Conservation (phyloP, 2,888 invertebrate species). For the Euzetes globulus region DNA sequence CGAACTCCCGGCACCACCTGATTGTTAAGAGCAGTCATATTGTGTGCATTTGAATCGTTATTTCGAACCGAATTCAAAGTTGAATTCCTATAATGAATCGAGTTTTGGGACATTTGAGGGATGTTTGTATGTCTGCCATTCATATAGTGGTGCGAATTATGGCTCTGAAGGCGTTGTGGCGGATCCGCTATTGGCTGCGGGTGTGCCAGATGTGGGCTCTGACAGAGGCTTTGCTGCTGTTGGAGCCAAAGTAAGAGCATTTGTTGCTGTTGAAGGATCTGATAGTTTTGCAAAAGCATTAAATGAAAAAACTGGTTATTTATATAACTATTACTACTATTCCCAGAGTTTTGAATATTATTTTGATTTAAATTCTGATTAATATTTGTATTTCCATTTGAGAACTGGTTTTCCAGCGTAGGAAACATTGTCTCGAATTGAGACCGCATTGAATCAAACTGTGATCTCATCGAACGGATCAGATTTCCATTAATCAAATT, state of each 20-base stretch:
- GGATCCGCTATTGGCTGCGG: not conserved
- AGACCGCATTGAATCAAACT: constrained; percentile 25
- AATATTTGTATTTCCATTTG: not conserved
- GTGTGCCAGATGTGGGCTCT: not conserved
- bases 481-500: not conserved
- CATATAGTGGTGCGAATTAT: constrained; percentile 7
- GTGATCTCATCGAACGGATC: constrained; percentile 8
- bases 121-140: constrained; percentile 8
- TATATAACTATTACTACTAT: not conserved
- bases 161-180: not conserved
- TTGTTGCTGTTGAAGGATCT: constrained; percentile 37
- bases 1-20: constrained; percentile 83
- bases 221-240: constrained; percentile 13
- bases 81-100: constrained; percentile 1
- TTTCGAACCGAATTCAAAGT: not conserved
- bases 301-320: constrained; percentile 36
- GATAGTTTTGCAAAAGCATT: constrained; percentile 36
- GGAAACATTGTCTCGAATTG: constrained; percentile 23
- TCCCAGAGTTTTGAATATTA: not conserved
- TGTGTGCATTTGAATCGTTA: not conserved
- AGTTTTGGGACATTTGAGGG: not conserved
- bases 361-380: not conserved
- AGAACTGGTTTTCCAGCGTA: constrained; percentile 18
- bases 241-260: constrained; percentile 35
- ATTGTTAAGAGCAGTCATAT: constrained; percentile 60